phyloP scores from a whole-genome alignment of 2,888 invertebrate species.

The Harpalus rufipes region DNA sequence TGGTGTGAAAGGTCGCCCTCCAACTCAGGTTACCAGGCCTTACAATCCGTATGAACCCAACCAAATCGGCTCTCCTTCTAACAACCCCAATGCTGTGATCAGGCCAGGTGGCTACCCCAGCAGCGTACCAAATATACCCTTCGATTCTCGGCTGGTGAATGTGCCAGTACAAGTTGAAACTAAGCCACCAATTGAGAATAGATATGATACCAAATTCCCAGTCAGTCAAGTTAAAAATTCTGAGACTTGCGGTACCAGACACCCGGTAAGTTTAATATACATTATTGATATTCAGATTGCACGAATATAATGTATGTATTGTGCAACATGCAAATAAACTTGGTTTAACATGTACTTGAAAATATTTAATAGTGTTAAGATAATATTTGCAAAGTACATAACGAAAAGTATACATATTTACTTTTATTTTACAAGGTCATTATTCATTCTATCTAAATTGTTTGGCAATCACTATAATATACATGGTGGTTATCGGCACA shows the following conservation, averaged over 20 bases:
- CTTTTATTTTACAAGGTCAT: too few species aligned
- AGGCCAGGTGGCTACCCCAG: slow-evolving; percentile 65
- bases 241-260: slow-evolving; percentile 70
- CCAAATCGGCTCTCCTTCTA: slow-evolving; percentile 73
- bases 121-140: slow-evolving; percentile 48
- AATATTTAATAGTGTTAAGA: too few species aligned
- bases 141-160: slow-evolving; percentile 56
- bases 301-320: too few species aligned
- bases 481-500: too few species aligned
- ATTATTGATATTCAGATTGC: not conserved
- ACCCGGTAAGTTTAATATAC: slow-evolving; percentile 69
- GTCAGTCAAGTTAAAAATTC: slow-evolving; percentile 27
- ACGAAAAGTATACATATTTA: too few species aligned
- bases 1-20: slow-evolving; percentile 68
- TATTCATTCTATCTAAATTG: too few species aligned
- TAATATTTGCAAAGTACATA: too few species aligned
- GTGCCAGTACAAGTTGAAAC: slow-evolving; percentile 42
- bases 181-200: slow-evolving; percentile 42
- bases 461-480: too few species aligned
- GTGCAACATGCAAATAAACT: too few species aligned
- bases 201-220: slow-evolving; percentile 49
- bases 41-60: slow-evolving; percentile 71
- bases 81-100: slow-evolving; percentile 67
- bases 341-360: too few species aligned
- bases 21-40: slow-evolving; percentile 28